A percentile compares a stretch with the other conserved stretches of the same genome.
Conservation (phyloP, 2,113 vertebrate species). For the Erythrolamprus reginae region DNA sequence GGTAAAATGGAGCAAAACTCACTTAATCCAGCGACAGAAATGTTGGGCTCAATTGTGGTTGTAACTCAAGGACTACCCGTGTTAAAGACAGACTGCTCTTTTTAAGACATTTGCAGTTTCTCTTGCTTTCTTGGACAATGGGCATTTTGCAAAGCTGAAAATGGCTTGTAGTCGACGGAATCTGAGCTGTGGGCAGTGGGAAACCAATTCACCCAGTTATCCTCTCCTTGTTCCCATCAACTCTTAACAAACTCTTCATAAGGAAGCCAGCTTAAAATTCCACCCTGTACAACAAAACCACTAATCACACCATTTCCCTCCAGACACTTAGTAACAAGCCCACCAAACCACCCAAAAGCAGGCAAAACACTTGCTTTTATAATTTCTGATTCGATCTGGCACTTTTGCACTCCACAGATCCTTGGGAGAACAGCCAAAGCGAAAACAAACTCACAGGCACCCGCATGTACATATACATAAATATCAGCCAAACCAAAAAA, state of each 20-base stretch:
- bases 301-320: conserved; percentile 16
- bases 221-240: not conserved
- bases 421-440: not conserved
- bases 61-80: not conserved
- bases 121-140: not conserved
- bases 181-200: not conserved
- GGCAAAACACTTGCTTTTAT: not conserved
- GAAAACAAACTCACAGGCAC: not conserved
- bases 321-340: conserved; percentile 23
- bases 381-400: not conserved
- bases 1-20: not conserved
- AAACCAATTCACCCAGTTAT: not conserved
- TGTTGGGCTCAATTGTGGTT: not conserved
- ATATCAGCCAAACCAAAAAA: not conserved
- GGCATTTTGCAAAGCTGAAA: not conserved
- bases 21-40: not conserved
- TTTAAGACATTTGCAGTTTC: not conserved
- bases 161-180: not conserved
- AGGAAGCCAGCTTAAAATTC: not conserved
- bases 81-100: not conserved
- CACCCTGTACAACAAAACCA: not conserved
- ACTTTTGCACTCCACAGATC: not conserved
- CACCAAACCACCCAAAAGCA: conserved; percentile 16
- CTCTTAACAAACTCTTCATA: not conserved
- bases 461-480: not conserved